Conservation (phyloP, 2,797 vertebrate species). For the Sebastes kiyomatsui region DNA sequence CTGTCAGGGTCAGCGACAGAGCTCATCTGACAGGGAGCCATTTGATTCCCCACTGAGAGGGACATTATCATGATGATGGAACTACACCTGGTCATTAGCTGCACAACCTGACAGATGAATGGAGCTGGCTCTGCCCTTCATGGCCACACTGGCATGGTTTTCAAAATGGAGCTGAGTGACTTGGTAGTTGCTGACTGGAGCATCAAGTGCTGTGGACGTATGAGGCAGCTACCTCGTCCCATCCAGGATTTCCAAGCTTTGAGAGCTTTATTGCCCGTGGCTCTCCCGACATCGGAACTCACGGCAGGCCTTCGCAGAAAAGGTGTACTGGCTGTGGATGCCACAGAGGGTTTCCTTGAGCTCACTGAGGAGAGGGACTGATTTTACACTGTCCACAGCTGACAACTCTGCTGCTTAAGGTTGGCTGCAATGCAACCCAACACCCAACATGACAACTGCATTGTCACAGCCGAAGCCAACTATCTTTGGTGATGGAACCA, state of each 20-base stretch:
- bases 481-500: too few species aligned
- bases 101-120: not conserved
- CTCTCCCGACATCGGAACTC: not conserved
- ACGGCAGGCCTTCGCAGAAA: not conserved
- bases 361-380: not conserved
- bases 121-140: not conserved
- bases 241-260: not conserved
- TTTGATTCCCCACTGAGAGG: not conserved
- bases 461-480: too few species aligned
- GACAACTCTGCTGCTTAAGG: not conserved
- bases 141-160: not conserved
- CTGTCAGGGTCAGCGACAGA: not conserved
- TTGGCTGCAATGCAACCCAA: not conserved
- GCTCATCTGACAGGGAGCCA: not conserved
- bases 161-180: not conserved
- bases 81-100: slow-evolving; percentile 2
- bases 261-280: not conserved
- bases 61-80: not conserved
- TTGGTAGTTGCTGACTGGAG: not conserved
- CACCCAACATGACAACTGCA: not conserved
- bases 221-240: not conserved
- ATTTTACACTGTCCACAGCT: not conserved
- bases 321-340: not conserved
- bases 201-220: not conserved
- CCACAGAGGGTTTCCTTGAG: not conserved